phyloP scores from a whole-genome alignment of 2,797 vertebrate genomes.

The Eidolon dupreanum region DNA sequence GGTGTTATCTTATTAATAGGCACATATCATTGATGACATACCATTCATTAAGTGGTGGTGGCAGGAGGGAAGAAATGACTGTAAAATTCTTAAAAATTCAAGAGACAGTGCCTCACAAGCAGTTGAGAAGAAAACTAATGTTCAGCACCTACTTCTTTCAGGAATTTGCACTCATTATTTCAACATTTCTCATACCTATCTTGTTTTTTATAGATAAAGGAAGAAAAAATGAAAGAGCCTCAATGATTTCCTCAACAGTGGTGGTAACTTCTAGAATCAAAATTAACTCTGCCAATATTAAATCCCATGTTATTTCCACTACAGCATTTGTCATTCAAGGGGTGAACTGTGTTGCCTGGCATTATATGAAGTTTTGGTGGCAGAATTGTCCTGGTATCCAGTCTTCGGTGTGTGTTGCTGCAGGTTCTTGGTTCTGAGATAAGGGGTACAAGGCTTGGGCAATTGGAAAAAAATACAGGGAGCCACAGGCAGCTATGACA shows the following conservation, averaged over 20 bases:
- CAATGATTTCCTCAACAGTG: background rate
- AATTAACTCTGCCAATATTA: background rate
- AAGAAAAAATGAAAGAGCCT: background rate
- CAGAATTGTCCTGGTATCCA: background rate
- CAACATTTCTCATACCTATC: background rate
- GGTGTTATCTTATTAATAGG: background rate
- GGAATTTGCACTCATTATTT: background rate
- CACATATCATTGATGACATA: rapidly evolving
- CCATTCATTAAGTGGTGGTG: background rate
- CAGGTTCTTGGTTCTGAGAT: too few species aligned
- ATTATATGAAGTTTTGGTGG: background rate
- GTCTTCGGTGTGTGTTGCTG: background rate
- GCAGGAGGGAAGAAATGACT: background rate
- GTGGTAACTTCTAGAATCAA: background rate
- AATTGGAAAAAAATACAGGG: too few species aligned
- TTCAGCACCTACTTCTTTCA: background rate
- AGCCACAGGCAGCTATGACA: too few species aligned
- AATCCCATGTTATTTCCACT: background rate
- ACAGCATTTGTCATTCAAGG: background rate
- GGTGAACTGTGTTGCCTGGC: background rate
- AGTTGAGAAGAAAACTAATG: background rate
- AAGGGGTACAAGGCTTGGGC: too few species aligned
- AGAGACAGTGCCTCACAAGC: background rate
- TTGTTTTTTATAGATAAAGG: background rate
- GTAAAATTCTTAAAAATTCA: background rate